These are phyloP conservation scores for Arctia plantaginis DNA, from an alignment of 2,888 invertebrate genomes.

Conservation along the genomic window DNA sequence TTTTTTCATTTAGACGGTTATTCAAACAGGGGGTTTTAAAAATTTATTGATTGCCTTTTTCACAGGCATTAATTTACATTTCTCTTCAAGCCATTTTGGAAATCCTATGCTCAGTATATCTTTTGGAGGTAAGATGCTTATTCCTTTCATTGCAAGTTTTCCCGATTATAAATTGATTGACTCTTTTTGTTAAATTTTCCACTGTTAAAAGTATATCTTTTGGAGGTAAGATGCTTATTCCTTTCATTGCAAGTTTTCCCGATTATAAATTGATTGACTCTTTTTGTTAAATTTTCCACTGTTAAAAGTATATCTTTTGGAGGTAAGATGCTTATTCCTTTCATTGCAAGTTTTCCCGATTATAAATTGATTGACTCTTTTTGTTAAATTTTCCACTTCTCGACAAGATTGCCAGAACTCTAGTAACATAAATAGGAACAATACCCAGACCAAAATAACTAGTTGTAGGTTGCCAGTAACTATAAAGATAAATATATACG, in stretches of 20 bases:
- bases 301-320: background rate
- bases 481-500: slow-evolving; percentile 18
- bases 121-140: too few species aligned
- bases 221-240: too few species aligned
- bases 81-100: too few species aligned
- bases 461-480: background rate
- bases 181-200: background rate
- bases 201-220: background rate
- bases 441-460: background rate
- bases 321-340: too few species aligned
- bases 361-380: background rate
- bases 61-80: too few species aligned
- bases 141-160: too few species aligned
- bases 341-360: too few species aligned
- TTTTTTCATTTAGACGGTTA: too few species aligned
- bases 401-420: background rate
- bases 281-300: background rate
- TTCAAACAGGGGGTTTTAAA: too few species aligned
- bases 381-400: background rate
- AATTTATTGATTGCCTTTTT: too few species aligned
- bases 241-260: too few species aligned
- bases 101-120: too few species aligned
- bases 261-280: background rate
- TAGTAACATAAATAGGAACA: background rate
- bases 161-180: background rate